phyloP scores from a whole-genome alignment of 2,888 invertebrate genomes.

The Erebia palarica region DNA sequence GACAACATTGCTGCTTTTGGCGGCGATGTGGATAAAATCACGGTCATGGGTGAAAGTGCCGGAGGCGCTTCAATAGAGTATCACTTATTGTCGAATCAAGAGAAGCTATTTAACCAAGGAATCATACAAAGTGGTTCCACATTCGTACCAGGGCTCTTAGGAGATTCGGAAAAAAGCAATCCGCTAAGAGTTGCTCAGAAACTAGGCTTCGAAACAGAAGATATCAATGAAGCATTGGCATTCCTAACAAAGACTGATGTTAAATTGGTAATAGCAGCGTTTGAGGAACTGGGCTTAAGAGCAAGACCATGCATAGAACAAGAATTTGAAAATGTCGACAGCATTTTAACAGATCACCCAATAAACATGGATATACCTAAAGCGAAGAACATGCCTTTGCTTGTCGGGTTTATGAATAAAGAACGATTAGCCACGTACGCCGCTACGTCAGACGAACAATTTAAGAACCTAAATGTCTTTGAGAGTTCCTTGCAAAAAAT shows the following conservation, averaged over 20 bases:
- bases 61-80: conserved; percentile 59
- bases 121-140: conserved; percentile 60
- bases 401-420: conserved; percentile 57
- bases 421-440: conserved; percentile 47
- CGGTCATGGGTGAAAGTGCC: conserved; percentile 62
- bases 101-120: conserved; percentile 54
- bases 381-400: conserved; percentile 49
- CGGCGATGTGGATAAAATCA: conserved; percentile 56
- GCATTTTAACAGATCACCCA: conserved; percentile 53
- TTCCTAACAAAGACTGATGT: conserved; percentile 48
- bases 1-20: conserved; percentile 60
- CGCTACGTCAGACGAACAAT: conserved; percentile 40
- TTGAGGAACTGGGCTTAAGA: conserved; percentile 29
- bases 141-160: conserved; percentile 46
- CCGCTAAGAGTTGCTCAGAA: conserved; percentile 53
- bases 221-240: conserved; percentile 48
- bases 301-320: conserved; percentile 52
- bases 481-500: conserved; percentile 21
- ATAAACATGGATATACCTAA: conserved; percentile 49
- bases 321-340: conserved; percentile 51
- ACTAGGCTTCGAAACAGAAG: conserved; percentile 47
- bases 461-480: conserved; percentile 42
- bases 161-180: conserved; percentile 47
- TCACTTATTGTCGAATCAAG: conserved; percentile 52
- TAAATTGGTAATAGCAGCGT: conserved; percentile 46